A percentile compares a stretch with the other conserved stretches of the same genome.
phyloP scores from a whole-genome alignment of 2,888 invertebrate species.

The Anthophora plumipes region DNA sequence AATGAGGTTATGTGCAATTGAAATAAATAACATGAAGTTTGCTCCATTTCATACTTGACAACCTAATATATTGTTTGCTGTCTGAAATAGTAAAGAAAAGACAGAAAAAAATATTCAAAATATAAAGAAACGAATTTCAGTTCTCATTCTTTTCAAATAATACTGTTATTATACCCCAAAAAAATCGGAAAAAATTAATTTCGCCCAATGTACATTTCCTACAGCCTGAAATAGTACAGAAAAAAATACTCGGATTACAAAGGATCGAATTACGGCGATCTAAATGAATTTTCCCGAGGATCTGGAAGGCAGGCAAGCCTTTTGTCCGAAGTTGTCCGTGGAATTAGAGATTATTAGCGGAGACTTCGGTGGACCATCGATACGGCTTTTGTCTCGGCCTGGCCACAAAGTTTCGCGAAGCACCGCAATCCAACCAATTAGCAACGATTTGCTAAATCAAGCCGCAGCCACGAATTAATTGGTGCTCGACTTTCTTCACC shows the following conservation, averaged over 20 bases:
- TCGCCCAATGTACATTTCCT: no score
- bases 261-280: not conserved
- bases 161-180: no score
- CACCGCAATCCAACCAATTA: constrained; percentile 72
- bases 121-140: no score
- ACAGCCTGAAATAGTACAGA: no score
- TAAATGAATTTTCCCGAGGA: constrained; percentile 1
- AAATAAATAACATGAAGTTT: no score
- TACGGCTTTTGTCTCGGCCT: constrained; percentile 68
- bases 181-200: no score
- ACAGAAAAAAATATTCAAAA: no score
- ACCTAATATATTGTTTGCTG: no score
- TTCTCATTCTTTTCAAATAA: no score
- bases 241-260: not conserved
- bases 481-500: constrained; percentile 68
- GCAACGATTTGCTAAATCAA: constrained; percentile 73
- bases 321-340: constrained; percentile 58
- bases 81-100: no score
- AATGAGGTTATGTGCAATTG: no score
- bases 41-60: no score
- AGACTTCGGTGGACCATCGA: constrained; percentile 46
- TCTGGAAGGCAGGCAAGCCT: constrained; percentile 25
- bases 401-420: constrained; percentile 66
- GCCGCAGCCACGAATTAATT: constrained; percentile 70
- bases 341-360: constrained; percentile 69